These are phyloP conservation scores for Otus sunia DNA, from an alignment of 2,113 vertebrate genomes.

Conservation along the genomic window DNA sequence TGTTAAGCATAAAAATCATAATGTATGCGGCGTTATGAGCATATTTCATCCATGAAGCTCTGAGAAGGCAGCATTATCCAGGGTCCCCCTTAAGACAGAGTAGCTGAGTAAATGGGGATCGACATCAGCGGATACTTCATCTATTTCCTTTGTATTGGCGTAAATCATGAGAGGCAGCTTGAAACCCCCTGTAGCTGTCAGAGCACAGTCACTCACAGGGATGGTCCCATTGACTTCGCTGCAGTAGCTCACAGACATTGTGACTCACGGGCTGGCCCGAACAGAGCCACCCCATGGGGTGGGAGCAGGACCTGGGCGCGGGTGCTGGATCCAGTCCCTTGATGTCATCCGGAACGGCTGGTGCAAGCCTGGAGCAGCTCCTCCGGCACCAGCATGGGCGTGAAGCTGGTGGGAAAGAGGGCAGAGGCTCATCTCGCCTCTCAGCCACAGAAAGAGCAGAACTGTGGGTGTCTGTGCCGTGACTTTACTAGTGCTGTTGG, in stretches of 20 bases:
- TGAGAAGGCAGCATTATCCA: rapidly evolving
- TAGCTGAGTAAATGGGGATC: not conserved
- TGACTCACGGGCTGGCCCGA: rapidly evolving
- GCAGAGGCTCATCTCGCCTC: not conserved
- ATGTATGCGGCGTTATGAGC: rapidly evolving
- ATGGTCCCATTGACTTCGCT: rapidly evolving
- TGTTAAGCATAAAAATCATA: not conserved
- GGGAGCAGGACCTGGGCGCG: no score
- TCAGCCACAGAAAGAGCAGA: rapidly evolving
- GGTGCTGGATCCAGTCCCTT: not conserved
- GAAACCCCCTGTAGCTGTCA: rapidly evolving
- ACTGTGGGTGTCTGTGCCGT: rapidly evolving
- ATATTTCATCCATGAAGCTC: not conserved
- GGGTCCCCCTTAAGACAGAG: not conserved
- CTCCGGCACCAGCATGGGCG: rapidly evolving
- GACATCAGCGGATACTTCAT: rapidly evolving
- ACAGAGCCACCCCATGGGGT: rapidly evolving
- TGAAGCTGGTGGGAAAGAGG: rapidly evolving
- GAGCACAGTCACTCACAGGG: rapidly evolving
- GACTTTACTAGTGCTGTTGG: not conserved
- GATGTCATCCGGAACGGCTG: rapidly evolving
- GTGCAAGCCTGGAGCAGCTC: rapidly evolving
- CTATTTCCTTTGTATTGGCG: rapidly evolving
- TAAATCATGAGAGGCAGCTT: not conserved
- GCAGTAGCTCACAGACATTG: rapidly evolving